Base-by-base conservation (phyloP, 2,888 invertebrate species). In the Eristalis tenax region DNA sequence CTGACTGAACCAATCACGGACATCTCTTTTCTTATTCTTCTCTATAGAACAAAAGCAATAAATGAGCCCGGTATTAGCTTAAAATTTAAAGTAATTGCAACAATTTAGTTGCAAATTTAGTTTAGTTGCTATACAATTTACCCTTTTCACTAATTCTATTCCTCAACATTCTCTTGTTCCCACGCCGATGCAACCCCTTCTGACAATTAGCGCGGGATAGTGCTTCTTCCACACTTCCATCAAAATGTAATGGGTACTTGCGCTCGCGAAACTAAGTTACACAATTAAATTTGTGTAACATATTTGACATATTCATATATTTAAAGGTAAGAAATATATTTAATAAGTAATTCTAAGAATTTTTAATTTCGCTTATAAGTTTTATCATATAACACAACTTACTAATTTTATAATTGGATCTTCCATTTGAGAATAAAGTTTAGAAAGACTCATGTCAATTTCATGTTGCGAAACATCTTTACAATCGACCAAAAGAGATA, bases 21-120 rank as follows among this genome's bases (percentile, higher is more conserved):
- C 92, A 87, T 93, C 93, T 66, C 93, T 93, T 89, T 93, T 93
- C 89, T 93, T 93, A 89, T 91, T 93, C 90, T 93, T 93, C 87
- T 93, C 93, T 92, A 86, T 38, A 90, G 89, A 28, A 71, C 56
- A 61, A 66, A 57, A 15, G 22, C 64, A 77, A 61, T 59, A 10
- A 35, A 38, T 56, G n/a, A 13, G 38, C 13, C 0, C 38, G 38
- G 2, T 38, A 38, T 38, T 38, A 13, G 4, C 13, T 38, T 38
- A 13, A 38, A 10, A 0, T 32, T 10, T 8, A 32, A 32, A 32
- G 32, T 32, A 32, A 10, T 1, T 32, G 35, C 28, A 69, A 8
- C 18, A 13, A 65, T n/a, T n/a, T n/a, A n/a, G n/a, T n/a, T n/a
- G n/a, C n/a, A n/a, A n/a, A n/a, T n/a, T n/a, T n/a, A n/a, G n/a